Evolutionary conservation across 2,113 vertebrate species (phyloP).

Genomic region (Vulpes vulpes): DNA sequence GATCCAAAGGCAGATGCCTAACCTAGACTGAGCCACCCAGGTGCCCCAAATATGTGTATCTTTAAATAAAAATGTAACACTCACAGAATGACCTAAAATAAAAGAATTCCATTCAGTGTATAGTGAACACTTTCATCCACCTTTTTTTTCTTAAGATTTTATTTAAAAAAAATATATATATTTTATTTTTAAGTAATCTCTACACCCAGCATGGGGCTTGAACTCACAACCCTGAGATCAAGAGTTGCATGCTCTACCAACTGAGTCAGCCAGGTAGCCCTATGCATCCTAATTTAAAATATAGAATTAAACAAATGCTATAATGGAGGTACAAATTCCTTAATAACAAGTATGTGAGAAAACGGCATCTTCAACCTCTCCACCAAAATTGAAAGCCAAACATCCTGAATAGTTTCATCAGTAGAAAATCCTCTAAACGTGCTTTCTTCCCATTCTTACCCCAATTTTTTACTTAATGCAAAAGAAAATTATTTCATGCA

Average conservation of each 20-base stretch:
- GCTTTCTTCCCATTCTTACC: not conserved
- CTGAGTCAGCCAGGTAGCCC: not conserved
- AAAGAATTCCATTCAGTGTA: not conserved
- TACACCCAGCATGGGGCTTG: not conserved
- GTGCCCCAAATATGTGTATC: not conserved
- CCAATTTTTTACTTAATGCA: slow-evolving; percentile 17
- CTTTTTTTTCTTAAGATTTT: not conserved
- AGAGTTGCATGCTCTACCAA: not conserved
- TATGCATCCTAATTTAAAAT: not conserved
- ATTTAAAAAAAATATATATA: not conserved
- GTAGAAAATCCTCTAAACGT: not conserved
- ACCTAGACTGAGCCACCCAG: too few relatives aligned
- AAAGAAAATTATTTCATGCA: slow-evolving; percentile 58
- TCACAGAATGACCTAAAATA: not conserved
- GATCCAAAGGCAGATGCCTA: too few relatives aligned
- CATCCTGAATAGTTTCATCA: not conserved
- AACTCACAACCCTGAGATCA: not conserved
- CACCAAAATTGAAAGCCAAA: slow-evolving; percentile 54
- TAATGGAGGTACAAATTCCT: slow-evolving; percentile 6
- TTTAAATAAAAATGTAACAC: slow-evolving; percentile 45
- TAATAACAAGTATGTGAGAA: not conserved
- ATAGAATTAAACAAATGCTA: not conserved
- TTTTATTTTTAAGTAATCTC: not conserved
- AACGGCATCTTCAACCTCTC: not conserved
- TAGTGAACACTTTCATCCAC: not conserved